Percentiles rank a stretch among this genome's conserved stretches.
Evolutionary conservation across 2,888 invertebrate genomes (phyloP).

Genomic region (Drosophila subquinaria): DNA sequence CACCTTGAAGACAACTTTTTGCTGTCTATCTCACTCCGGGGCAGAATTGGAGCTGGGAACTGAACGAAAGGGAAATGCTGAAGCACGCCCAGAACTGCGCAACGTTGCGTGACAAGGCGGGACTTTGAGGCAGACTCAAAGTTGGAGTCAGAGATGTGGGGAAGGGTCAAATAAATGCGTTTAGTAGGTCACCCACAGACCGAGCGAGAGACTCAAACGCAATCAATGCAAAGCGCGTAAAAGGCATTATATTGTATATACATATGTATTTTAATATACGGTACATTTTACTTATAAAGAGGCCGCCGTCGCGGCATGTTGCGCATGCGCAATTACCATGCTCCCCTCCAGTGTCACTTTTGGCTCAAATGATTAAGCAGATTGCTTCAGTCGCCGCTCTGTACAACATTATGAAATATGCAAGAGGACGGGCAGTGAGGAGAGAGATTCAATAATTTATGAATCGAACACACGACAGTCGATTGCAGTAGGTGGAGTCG

Average conservation of each 20-base stretch:
- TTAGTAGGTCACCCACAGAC: conserved; percentile 66
- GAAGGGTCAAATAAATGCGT: conserved; percentile 50
- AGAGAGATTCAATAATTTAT: conserved; percentile 47
- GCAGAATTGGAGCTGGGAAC: conserved; percentile 1
- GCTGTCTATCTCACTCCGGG: background rate
- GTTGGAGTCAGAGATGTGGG: conserved; percentile 11
- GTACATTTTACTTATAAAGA: conserved; percentile 51
- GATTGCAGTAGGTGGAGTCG: conserved; percentile 6
- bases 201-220: conserved; percentile 24
- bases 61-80: conserved; percentile 72
- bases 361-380: conserved; percentile 66
- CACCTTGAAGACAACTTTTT: conserved; percentile 27
- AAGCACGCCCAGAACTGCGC: conserved; percentile 66
- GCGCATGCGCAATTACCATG: conserved; percentile 76
- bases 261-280: conserved; percentile 37
- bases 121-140: background rate
- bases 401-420: conserved; percentile 65
- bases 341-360: conserved; percentile 26
- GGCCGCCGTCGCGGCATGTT: conserved; percentile 67
- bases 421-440: conserved; percentile 25
- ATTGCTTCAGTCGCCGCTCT: conserved; percentile 66
- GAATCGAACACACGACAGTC: conserved; percentile 41
- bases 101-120: conserved; percentile 65
- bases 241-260: conserved; percentile 56
- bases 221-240: conserved; percentile 66